Base-by-base conservation (phyloP, 2,888 invertebrate genomes). In the Cenopis cana region DNA sequence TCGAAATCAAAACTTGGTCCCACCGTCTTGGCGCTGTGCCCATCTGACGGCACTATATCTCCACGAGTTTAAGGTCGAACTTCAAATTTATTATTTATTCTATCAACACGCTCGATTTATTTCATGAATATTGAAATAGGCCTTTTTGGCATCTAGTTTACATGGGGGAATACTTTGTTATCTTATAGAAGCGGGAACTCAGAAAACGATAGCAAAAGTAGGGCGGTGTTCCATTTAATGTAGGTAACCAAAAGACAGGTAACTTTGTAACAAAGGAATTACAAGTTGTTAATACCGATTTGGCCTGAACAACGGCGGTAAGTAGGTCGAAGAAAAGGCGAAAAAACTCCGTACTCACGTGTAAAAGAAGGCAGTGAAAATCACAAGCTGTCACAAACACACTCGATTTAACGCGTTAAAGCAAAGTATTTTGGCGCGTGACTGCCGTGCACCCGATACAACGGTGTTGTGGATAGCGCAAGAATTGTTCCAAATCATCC, bases 371-470 rank as follows among this genome's bases (percentile, higher is more conserved):
- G 61, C 60, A 61, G 55, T 50, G 60, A 59, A 60, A 71, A 71
- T 71, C 71, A 56, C 71, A 61, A 46, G 60, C 66, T 71, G 71
- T 71, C 71, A 67, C 38, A 49, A 61, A 61, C 71, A 67, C 66
- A 61, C 66, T 61, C 71, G 66, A 71, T 71, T 76, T 75, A 74
- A 71, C 75, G 71, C 75, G 72, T 76, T 76, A 74, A 54, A 54
- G 73, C 61, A 69, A 76, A 75, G 74, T 74, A 71, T 74, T 76
- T 72, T 64, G 33, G 73, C 72, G 69, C 74, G 75, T 75, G 76
- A 74, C 74, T 59, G 33, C 57, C 56, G 29, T 72, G 60, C 49
- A 52, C 29, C 41, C 56, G 18, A 61, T 11, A 60, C 14, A 64
- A 64, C 52, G 38, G 52, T 38, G n/a, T 9, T 14, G 24, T 18